These are phyloP conservation scores for Macquaria ambigua DNA, from an alignment of 2,113 vertebrate species.

Conservation along the genomic window DNA sequence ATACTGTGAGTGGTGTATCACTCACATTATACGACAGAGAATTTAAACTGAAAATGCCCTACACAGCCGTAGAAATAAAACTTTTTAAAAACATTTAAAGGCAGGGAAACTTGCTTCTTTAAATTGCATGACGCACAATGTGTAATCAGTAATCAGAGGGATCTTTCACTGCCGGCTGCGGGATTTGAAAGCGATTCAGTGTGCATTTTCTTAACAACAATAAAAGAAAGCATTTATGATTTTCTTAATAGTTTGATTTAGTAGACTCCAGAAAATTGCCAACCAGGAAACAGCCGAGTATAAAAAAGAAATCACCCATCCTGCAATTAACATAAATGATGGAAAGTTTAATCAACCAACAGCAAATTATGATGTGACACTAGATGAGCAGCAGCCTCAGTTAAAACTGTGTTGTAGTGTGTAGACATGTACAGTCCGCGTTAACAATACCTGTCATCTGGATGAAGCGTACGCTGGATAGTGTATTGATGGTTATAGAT, in stretches of 20 bases:
- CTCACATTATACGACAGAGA: not conserved
- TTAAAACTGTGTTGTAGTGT: slow-evolving; percentile 8
- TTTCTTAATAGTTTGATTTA: slow-evolving; percentile 58
- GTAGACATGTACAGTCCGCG: not conserved
- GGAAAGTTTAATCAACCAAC: slow-evolving; percentile 51
- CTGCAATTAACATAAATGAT: slow-evolving; percentile 57
- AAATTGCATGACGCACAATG: slow-evolving; percentile 64
- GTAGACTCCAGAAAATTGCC: slow-evolving; percentile 54
- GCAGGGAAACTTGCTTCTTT: slow-evolving; percentile 19
- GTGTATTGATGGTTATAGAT: slow-evolving; percentile 40
- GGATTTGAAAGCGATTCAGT: slow-evolving; percentile 37
- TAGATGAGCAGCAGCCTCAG: not conserved
- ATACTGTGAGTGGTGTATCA: not conserved
- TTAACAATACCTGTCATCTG: slow-evolving; percentile 44
- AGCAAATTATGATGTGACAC: slow-evolving; percentile 47
- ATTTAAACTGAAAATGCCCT: not conserved
- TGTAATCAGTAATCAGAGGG: slow-evolving; percentile 77
- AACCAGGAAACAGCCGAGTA: slow-evolving; percentile 26
- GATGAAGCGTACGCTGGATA: not conserved
- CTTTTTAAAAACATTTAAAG: slow-evolving; percentile 4
- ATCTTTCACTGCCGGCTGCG: slow-evolving; percentile 61
- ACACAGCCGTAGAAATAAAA: not conserved
- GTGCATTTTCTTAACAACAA: slow-evolving; percentile 53
- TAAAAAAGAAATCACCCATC: slow-evolving; percentile 62
- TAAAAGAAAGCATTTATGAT: slow-evolving; percentile 41